A percentile compares a stretch with the other conserved stretches of the same genome.
These are phyloP conservation scores for Perizoma flavofasciatum DNA, from an alignment of 2,888 invertebrate genomes.

Conservation along the genomic window DNA sequence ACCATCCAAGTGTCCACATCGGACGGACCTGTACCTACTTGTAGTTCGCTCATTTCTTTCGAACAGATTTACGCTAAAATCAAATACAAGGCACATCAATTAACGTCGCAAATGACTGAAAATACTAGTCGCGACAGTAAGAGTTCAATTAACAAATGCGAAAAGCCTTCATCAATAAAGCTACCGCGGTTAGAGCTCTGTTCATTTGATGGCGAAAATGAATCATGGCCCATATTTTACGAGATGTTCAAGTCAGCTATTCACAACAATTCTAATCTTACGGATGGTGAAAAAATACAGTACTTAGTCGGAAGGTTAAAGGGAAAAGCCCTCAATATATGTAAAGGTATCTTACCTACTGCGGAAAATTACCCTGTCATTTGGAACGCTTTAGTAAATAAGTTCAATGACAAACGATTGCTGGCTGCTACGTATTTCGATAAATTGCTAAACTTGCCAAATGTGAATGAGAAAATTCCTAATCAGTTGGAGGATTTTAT, in stretches of 20 bases:
- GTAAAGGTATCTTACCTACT: too few relatives aligned
- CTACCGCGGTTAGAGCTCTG: not conserved
- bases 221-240: not conserved
- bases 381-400: not conserved
- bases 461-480: too few relatives aligned
- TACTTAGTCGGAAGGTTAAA: too few relatives aligned
- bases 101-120: not conserved
- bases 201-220: conserved; percentile 2
- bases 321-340: too few relatives aligned
- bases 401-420: too few relatives aligned
- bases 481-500: too few relatives aligned
- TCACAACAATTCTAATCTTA: too few relatives aligned
- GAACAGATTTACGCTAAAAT: not conserved
- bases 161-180: conserved; percentile 4
- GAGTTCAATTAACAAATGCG: not conserved
- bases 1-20: not conserved
- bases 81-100: not conserved
- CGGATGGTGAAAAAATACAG: too few relatives aligned
- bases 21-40: not conserved
- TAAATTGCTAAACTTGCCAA: too few relatives aligned
- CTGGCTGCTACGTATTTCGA: too few relatives aligned
- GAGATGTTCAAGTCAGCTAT: not conserved
- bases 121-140: not conserved
- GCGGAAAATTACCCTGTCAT: too few relatives aligned
- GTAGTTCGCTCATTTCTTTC: not conserved